phyloP scores from a whole-genome alignment of 1,140 invertebrate species.

The Akabosia matsudoensis region DNA sequence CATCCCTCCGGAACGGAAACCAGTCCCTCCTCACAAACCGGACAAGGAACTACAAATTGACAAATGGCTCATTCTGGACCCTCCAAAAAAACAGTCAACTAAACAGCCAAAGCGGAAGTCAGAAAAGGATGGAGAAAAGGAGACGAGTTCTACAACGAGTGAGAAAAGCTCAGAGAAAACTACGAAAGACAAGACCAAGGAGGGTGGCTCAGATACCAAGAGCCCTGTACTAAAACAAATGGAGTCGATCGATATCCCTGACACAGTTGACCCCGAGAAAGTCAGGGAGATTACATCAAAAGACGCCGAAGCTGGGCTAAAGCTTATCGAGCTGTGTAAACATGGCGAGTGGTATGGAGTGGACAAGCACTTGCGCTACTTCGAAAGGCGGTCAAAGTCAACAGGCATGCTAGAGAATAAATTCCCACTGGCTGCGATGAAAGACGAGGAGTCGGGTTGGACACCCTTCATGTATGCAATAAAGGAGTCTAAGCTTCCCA shows the following conservation, averaged over 20 bases:
- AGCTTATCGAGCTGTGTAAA: background rate
- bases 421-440: background rate
- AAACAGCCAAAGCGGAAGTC: background rate
- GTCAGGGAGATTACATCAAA: background rate
- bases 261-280: background rate
- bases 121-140: background rate
- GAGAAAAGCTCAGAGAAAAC: background rate
- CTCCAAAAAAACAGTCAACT: background rate
- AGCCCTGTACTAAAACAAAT: conserved; percentile 41
- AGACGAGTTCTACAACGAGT: background rate
- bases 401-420: background rate
- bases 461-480: conserved; percentile 92
- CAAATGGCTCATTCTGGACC: background rate
- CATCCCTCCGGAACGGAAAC: too few species aligned
- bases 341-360: conserved; percentile 4
- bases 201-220: background rate
- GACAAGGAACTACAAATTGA: background rate
- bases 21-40: too few species aligned
- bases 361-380: background rate
- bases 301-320: background rate
- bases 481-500: conserved; percentile 84
- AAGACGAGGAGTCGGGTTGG: conserved; percentile 65
- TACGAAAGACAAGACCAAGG: background rate
- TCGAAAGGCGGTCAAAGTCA: background rate
- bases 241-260: background rate